These are phyloP conservation scores for Opisthograptis luteolata DNA, from an alignment of 2,888 invertebrate genomes.

Conservation along the genomic window DNA sequence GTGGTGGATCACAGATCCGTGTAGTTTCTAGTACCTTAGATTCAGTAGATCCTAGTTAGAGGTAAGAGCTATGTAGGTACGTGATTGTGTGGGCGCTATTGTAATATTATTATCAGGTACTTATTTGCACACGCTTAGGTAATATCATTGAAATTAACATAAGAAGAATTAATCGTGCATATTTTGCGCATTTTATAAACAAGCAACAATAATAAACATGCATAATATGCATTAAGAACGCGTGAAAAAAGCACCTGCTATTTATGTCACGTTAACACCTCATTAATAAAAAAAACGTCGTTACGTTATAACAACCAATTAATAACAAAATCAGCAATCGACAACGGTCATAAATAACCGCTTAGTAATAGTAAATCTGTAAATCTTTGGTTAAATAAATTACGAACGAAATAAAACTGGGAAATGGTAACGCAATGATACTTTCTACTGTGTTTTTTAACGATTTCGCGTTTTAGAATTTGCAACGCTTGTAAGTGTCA, in stretches of 20 bases:
- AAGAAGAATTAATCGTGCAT: background rate
- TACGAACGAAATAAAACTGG: constrained; percentile 8
- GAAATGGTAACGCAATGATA: constrained; percentile 17
- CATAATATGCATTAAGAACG: background rate
- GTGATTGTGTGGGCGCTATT: too few relatives aligned
- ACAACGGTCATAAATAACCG: constrained; percentile 10
- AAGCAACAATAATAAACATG: background rate
- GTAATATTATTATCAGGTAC: too few relatives aligned
- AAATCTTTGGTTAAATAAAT: constrained; percentile 16
- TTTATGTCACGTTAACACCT: background rate
- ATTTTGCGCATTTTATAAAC: too few relatives aligned
- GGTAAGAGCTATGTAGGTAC: too few relatives aligned
- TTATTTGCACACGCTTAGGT: too few relatives aligned
- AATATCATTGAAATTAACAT: too few relatives aligned
- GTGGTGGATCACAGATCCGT: too few relatives aligned
- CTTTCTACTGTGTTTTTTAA: constrained; percentile 35
- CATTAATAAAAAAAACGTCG: background rate
- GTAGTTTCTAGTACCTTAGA: too few relatives aligned
- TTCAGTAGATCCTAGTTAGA: too few relatives aligned
- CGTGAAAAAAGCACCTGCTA: constrained; percentile 5
- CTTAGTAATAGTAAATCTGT: constrained; percentile 6
- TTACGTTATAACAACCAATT: constrained; percentile 18
- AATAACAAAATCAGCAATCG: constrained; percentile 23
- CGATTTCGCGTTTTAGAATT: constrained; percentile 22
- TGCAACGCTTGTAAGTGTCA: constrained; percentile 23